phyloP scores from a whole-genome alignment of 2,113 vertebrate species.

The Prunella himalayana region DNA sequence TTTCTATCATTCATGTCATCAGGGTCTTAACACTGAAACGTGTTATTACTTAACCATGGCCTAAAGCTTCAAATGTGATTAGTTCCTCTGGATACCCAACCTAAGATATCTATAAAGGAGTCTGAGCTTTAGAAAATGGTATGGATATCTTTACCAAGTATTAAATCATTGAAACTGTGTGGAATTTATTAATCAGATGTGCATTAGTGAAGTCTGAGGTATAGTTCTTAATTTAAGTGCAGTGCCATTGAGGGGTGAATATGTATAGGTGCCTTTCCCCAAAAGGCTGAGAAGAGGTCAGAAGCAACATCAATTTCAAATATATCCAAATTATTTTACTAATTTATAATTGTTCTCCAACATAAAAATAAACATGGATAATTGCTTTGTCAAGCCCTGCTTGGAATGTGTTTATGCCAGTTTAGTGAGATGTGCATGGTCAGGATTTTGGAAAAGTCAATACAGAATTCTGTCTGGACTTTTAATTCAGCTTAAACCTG shows the following conservation, averaged over 20 bases:
- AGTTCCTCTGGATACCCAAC: not conserved
- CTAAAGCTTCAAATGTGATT: not conserved
- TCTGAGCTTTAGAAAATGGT: not conserved
- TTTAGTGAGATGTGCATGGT: not conserved
- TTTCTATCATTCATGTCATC: conserved; percentile 48
- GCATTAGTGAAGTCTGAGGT: not conserved
- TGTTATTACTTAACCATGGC: not conserved
- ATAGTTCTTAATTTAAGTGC: not conserved
- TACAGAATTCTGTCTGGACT: not conserved
- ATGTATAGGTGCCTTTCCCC: not conserved
- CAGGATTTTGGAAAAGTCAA: not conserved
- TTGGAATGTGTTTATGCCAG: not conserved
- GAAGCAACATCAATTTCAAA: not conserved
- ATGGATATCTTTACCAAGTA: not conserved
- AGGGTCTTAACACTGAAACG: conserved; percentile 21
- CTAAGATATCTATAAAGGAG: not conserved
- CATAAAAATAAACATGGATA: not conserved
- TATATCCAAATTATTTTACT: not conserved
- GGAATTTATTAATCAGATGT: not conserved
- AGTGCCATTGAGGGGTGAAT: not conserved
- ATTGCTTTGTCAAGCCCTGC: not conserved
- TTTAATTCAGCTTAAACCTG: not conserved
- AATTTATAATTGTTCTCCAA: not conserved
- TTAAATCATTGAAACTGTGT: not conserved
- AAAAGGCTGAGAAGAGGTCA: not conserved